Evolutionary conservation across 2,797 vertebrate genomes (phyloP), one percentile per base, ranked within the genome.

Genomic region (Manis pentadactyla): DNA sequence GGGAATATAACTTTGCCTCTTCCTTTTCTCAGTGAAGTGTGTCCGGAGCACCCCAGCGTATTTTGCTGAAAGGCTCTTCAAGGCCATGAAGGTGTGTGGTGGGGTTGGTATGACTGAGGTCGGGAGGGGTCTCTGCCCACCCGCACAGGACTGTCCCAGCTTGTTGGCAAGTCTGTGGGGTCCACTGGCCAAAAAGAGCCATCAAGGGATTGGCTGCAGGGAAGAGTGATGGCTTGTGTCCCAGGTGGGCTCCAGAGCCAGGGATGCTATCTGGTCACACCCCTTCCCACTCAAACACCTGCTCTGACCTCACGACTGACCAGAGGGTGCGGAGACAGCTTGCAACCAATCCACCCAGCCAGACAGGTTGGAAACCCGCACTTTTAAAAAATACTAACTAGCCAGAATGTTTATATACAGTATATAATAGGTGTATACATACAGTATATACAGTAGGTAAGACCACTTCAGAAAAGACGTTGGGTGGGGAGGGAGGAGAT

Each of bases 81-180:
- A 99, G 98, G 99, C 99, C 89, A 99, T 99, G 99, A 99, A 99
- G 99, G 99, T 99, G 98, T 97, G 98, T 97, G 34, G 19, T 3
- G 46, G 14, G 81, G 25, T 25, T 21, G 9, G 9, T 31, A 37
- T 2, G 2, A 53, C n/a, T 0, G 0, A 3, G 10, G 25, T n/a
- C 5, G 37, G 11, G 15, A 13, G 46, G 37, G 18, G 21, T 23
- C 39, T 63, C 19, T 25, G 19, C 73, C 55, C 4, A 8, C 7
- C 6, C 31, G 17, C 19, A 25, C 1, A 14, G 69, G 37, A 49
- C 78, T 37, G 0, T 13, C 1, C 31, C 46, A 64, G 29, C 17
- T 63, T 64, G 69, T 23, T 55, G 29, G 25, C 42, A 53, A 88
- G 84, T 81, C 31, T n/a, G 34, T 19, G 29, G 18, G 66, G n/a